phyloP scores from a whole-genome alignment of 2,888 invertebrate genomes.

The Morpho deidamia region DNA sequence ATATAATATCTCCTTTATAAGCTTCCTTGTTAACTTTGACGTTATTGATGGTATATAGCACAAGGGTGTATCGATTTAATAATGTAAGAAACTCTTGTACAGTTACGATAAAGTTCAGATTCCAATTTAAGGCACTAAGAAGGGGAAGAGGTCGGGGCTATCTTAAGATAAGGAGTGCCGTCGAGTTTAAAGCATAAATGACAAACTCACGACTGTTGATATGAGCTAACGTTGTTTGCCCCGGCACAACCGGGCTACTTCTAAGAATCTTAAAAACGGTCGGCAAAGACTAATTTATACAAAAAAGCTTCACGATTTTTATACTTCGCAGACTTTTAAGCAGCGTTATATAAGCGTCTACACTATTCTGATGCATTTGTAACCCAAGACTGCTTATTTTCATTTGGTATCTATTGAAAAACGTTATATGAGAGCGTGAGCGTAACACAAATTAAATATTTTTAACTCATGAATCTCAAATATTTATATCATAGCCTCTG shows the following conservation, averaged over 20 bases:
- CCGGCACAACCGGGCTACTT: constrained; percentile 15
- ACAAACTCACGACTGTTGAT: constrained; percentile 30
- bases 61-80: constrained; percentile 27
- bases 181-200: constrained; percentile 50
- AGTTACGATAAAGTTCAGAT: constrained; percentile 30
- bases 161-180: constrained; percentile 59
- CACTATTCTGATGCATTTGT: too few relatives aligned
- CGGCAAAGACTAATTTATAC: background rate
- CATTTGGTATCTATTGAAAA: too few relatives aligned
- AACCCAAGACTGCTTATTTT: too few relatives aligned
- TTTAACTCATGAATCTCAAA: too few relatives aligned
- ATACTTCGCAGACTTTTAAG: background rate
- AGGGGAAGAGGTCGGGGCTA: constrained; percentile 70
- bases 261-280: constrained; percentile 10
- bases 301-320: background rate
- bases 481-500: too few relatives aligned
- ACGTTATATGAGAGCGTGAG: too few relatives aligned
- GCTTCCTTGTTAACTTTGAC: constrained; percentile 19
- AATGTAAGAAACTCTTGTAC: constrained; percentile 17
- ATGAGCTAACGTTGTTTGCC: constrained; percentile 21
- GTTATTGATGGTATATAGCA: constrained; percentile 23
- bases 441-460: too few relatives aligned
- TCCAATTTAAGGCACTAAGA: constrained; percentile 26
- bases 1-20: constrained; percentile 17
- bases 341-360: background rate